Percentiles rank a stretch among this genome's conserved stretches.
phyloP scores from a whole-genome alignment of 37 sponge, comb jelly and placozoan species.

The Haliclona indistincta region DNA sequence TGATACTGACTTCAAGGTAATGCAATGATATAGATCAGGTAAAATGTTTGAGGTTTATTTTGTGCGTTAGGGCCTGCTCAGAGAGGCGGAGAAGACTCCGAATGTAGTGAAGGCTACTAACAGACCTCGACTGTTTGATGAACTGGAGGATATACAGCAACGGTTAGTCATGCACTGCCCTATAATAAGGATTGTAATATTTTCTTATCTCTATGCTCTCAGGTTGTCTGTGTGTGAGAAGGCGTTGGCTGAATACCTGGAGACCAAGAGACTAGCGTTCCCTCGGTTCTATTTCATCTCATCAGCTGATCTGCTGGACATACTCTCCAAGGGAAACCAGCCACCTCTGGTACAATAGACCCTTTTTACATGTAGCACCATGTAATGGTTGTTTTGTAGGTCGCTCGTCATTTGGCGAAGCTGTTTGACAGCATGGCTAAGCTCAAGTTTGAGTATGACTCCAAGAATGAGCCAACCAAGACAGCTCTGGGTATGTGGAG shows the following conservation, averaged over 20 bases:
- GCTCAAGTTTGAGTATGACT: conserved; percentile 87
- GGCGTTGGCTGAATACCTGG: conserved; percentile 98
- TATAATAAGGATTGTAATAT: not conserved
- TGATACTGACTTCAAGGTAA: conserved; percentile 92
- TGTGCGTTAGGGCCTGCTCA: conserved; percentile 57
- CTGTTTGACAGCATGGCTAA: conserved; percentile 97
- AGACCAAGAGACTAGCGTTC: conserved; percentile 98
- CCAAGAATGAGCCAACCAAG: conserved; percentile 74
- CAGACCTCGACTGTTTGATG: conserved; percentile 79
- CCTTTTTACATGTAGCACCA: not conserved
- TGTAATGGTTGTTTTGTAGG: conserved; percentile 18
- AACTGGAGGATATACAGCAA: conserved; percentile 89
- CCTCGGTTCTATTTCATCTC: conserved; percentile 99
- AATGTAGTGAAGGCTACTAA: conserved; percentile 96
- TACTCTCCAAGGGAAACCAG: conserved; percentile 96
- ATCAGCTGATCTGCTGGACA: conserved; percentile 94
- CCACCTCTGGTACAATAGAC: conserved; percentile 70
- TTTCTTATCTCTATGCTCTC: not conserved
- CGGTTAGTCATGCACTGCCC: conserved; percentile 26
- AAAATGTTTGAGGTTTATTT: not conserved
- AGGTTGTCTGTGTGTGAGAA: conserved; percentile 96
- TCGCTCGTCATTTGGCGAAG: conserved; percentile 97
- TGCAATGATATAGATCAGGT: not conserved
- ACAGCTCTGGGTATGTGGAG: conserved; percentile 97
- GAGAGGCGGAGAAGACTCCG: conserved; percentile 88